Percentiles rank a stretch among this genome's conserved stretches.
Conservation (phyloP, 1,140 invertebrate species). For the Centruroides vittatus region DNA sequence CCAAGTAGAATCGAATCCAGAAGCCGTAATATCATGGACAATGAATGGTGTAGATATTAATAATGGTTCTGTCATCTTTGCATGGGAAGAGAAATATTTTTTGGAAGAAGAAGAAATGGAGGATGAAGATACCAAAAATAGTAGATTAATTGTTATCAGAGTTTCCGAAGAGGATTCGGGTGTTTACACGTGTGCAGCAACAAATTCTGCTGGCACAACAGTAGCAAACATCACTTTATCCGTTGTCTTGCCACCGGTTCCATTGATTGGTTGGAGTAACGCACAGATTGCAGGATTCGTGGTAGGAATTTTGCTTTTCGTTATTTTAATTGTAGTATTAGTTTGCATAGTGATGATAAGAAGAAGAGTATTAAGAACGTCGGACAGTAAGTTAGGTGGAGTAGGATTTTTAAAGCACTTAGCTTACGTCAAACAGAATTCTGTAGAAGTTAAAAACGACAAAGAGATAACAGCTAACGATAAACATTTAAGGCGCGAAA, state of each 20-base stretch:
- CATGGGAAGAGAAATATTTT: no score
- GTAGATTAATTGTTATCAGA: conserved; percentile 44
- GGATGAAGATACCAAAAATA: no score
- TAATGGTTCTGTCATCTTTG: no score
- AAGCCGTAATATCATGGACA: conserved; percentile 67
- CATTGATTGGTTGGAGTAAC: conserved; percentile 25
- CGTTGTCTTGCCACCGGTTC: conserved; percentile 36
- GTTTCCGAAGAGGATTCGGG: conserved; percentile 53
- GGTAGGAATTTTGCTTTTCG: conserved; percentile 36
- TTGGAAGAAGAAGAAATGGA: no score
- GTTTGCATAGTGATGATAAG: conserved; percentile 15
- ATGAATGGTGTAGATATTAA: conserved; percentile 46
- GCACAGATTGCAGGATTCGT: conserved; percentile 37
- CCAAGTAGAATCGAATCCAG: conserved; percentile 57
- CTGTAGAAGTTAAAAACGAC: conserved; percentile 14
- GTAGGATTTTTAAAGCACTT: conserved; percentile 10
- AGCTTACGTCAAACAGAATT: conserved; percentile 10
- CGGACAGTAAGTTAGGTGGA: conserved; percentile 9
- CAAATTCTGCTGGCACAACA: conserved; percentile 57
- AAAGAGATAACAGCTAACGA: conserved; percentile 17
- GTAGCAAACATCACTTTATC: conserved; percentile 51
- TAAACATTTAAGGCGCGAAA: conserved; percentile 16
- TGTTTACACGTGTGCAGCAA: conserved; percentile 53
- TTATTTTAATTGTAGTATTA: conserved; percentile 37
- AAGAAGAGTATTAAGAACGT: conserved; percentile 1